Percentiles rank a stretch among this genome's conserved stretches.
Conservation (phyloP, 2,797 vertebrate genomes). For the Sphenodon punctatus region DNA sequence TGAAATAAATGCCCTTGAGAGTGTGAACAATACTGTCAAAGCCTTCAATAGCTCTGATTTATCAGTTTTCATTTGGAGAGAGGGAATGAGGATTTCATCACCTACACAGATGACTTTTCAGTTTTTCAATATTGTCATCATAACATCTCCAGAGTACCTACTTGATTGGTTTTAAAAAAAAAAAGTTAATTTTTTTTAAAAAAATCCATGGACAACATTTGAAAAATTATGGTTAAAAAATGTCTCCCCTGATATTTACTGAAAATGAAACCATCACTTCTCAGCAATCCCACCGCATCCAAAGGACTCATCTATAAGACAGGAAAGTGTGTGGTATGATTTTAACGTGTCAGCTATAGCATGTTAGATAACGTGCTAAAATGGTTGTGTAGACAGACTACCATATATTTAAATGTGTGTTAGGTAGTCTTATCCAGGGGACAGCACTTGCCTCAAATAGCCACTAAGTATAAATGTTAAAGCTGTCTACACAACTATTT, state of each 20-base stretch:
- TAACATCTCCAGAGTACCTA: conserved; percentile 45
- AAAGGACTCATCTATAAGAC: no score
- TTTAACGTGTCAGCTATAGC: no score
- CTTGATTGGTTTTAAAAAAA: conserved; percentile 27
- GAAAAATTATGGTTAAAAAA: neutral
- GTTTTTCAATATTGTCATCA: conserved; percentile 63
- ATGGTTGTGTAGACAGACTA: no score
- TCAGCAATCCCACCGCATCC: no score
- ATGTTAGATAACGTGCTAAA: no score
- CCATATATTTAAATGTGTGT: no score
- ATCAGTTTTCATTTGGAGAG: conserved; percentile 71
- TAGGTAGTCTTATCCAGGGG: no score
- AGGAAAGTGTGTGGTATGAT: no score
- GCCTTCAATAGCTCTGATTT: conserved; percentile 66
- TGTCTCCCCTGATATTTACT: neutral
- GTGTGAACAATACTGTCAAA: conserved; percentile 57
- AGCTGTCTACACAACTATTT: no score
- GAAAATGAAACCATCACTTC: no score
- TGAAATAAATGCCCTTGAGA: conserved; percentile 71
- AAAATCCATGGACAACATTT: neutral
- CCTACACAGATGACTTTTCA: conserved; percentile 53
- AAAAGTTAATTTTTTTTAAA: neutral
- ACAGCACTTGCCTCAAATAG: no score
- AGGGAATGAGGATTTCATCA: conserved; percentile 63
- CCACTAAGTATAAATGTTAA: no score